Evolutionary conservation across 2,113 vertebrate genomes (phyloP), one percentile per base, ranked within the genome.

Genomic region (Bubalus kerabau): DNA sequence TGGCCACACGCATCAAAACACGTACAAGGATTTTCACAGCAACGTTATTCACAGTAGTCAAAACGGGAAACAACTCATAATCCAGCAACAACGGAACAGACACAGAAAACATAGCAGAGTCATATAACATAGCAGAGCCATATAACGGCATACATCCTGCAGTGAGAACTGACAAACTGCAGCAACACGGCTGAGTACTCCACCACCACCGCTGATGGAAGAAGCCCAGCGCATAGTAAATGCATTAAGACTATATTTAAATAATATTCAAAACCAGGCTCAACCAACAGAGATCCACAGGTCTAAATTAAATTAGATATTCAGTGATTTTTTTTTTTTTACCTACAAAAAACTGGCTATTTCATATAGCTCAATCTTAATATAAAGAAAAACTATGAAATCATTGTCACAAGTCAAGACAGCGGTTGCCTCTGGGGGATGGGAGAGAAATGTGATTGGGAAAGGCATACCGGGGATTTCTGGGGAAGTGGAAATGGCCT

Each of bases 331-430:
- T 85, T 46, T 85, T 46, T 43, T 46, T 86, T 86, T 89, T 50
- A 67, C 43, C n/a, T 93, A 64, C 43, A 81, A 87, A 87, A 92
- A 86, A 50, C 3, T 7, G 43, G 43, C 32, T 17, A 87, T 87
- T 92, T 87, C 74, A 50, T 71, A 87, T 8, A 26, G 59, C 24
- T 94, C 54, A 36, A 48, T 13, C 48, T 67, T 56, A 84, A 43
- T 24, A 46, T 28, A 60, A 97, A 91, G 78, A 89, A 94, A 92
- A 28, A 67, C 56, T 93, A 60, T 46, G 30, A 90, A 90, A 82
- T 92, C 10, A 46, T 6, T 57, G 32, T 54, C 76, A 87, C n/a
- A 76, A 88, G 64, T 91, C 54, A 80, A 80, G 12, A 93, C 16
- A 71, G 30, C 36, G 28, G 59, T 24, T 64, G 26, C 64, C 56